Conservation (phyloP, 2,113 vertebrate genomes). For the Hemicordylus capensis region DNA sequence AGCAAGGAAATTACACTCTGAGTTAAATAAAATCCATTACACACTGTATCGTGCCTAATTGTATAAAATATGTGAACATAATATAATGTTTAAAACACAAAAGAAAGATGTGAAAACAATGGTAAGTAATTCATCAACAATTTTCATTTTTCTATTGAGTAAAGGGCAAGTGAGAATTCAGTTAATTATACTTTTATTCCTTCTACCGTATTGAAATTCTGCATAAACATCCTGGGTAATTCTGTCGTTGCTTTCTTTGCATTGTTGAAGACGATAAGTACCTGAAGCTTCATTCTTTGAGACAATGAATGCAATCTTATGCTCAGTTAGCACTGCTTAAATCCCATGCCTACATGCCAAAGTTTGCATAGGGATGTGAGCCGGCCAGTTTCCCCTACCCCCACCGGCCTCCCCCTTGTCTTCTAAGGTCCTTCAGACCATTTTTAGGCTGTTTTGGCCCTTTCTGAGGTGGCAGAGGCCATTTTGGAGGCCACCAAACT, state of each 20-base stretch:
- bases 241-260: not conserved
- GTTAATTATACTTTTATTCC: slow-evolving; percentile 25
- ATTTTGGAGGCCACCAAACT: too few species aligned
- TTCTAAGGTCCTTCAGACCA: too few species aligned
- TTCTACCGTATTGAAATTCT: slow-evolving; percentile 24
- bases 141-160: slow-evolving; percentile 36
- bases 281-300: not conserved
- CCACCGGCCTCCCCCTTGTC: too few species aligned
- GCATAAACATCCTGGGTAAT: slow-evolving; percentile 22
- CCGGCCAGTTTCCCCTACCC: too few species aligned
- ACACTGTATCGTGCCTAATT: slow-evolving; percentile 29
- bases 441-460: too few species aligned
- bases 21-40: slow-evolving; percentile 40
- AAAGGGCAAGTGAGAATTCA: slow-evolving; percentile 41
- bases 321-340: not conserved
- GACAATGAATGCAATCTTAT: not conserved
- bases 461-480: too few species aligned
- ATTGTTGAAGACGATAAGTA: not conserved
- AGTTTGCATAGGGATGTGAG: too few species aligned
- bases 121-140: slow-evolving; percentile 47
- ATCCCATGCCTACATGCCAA: not conserved
- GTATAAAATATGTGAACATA: slow-evolving; percentile 16
- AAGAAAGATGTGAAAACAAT: slow-evolving; percentile 37
- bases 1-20: slow-evolving; percentile 28
- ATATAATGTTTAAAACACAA: slow-evolving; percentile 40